Evolutionary conservation across 1,140 invertebrate species (phyloP), one percentile per base, ranked within the genome.

Genomic region (Hyles euphorbiae): DNA sequence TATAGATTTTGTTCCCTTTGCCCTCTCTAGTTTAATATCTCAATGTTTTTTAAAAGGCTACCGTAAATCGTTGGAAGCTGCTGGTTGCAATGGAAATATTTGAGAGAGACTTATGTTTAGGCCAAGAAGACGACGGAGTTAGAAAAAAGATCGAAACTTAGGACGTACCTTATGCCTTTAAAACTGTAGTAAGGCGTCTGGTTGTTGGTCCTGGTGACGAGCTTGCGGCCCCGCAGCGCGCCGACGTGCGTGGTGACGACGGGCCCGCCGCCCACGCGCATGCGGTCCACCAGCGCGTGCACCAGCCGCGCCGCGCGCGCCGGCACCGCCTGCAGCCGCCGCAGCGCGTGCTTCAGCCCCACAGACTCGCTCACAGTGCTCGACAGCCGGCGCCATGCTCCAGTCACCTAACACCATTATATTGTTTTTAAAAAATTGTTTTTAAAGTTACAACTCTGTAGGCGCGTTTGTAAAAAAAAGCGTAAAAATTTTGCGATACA

Each of bases 161-260:
- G 2, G 78, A 3, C 74, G 71, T 83, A 91, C 73, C 91, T 89
- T 51, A 92, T 90, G 2, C 91, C 91, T 70, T 91, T 91, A 70
- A 92, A 92, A 56, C 91, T 91, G 60, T 91, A 92, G 63, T 91
- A 92, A 0, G 90, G 85, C 1, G 82, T 89, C 44, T 88, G 78
- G 12, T 86, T 81, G 0, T 81, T 81, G 0, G 90, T 91, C 51
- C 91, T 86, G 5, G 90, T 89, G 11, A 89, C 74, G 6, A 91
- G 87, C 34, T 87, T 78, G 32, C 91, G 76, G 6, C 91, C 91
- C 2, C 91, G 76, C 46, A 91, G 70, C 45, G 88, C 82, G n/a
- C 91, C 91, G 34, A 88, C 59, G 9, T 79, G 72, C 1, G 90
- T 91, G 45, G 70, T 66, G 8, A 90, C 80, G 3, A 86, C 54